Percentiles rank a stretch among this genome's conserved stretches.
Evolutionary conservation across 2,888 invertebrate species (phyloP).

Genomic region (Drosophila stalkeri): DNA sequence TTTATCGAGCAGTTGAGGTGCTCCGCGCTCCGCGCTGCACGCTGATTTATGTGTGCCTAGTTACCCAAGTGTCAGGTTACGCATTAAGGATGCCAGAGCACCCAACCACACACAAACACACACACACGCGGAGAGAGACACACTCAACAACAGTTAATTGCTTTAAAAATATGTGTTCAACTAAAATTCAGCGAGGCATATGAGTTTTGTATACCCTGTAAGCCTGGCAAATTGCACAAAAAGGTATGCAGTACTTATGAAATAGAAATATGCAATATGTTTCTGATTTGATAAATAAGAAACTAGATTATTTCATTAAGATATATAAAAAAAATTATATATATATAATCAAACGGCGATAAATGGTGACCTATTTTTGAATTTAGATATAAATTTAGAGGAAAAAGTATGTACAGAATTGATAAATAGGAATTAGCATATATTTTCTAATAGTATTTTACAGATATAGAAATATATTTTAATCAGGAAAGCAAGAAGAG

Average conservation of each 20-base stretch:
- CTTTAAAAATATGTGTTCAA: constrained; percentile 45
- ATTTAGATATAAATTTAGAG: no score
- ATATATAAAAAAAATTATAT: background rate
- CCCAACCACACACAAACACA: constrained; percentile 28
- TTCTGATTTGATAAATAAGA: background rate
- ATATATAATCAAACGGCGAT: background rate
- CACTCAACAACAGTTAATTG: constrained; percentile 51
- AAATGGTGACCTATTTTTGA: no score
- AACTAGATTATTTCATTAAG: no score
- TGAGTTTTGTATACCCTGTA: constrained; percentile 45
- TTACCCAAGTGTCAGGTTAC: constrained; percentile 81
- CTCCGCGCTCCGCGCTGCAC: constrained; percentile 54
- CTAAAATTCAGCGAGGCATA: constrained; percentile 67
- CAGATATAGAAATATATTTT: no score
- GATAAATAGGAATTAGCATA: no score
- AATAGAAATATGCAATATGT: background rate
- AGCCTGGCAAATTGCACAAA: background rate
- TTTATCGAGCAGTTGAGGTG: constrained; percentile 59
- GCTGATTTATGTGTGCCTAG: constrained; percentile 77
- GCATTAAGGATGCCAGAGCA: constrained; percentile 56
- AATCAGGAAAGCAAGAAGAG: no score
- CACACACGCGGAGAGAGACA: background rate
- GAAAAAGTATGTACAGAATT: no score
- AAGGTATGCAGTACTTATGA: background rate
- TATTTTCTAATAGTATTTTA: no score